Percentiles rank a stretch among this genome's conserved stretches.
phyloP scores from a whole-genome alignment of 1,140 invertebrate species.

The Drosophila lacertosa region DNA sequence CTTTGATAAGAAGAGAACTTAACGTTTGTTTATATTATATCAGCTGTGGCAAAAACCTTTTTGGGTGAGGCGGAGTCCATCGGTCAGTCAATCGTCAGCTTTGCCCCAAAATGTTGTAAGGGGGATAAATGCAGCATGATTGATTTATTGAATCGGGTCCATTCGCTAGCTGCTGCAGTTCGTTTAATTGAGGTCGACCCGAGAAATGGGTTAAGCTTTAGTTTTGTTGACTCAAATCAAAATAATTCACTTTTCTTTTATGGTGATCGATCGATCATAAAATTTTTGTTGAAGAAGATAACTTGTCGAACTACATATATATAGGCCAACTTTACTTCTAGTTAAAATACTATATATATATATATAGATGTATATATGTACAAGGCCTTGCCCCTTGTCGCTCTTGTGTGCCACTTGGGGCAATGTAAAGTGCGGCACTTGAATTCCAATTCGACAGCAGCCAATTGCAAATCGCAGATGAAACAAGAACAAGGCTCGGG shows the following conservation, averaged over 20 bases:
- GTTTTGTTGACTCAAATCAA: slow-evolving; percentile 23
- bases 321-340: no score
- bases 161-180: slow-evolving; percentile 9
- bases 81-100: slow-evolving; percentile 44
- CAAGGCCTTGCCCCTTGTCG: neutral
- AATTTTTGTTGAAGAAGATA: no score
- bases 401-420: slow-evolving; percentile 10
- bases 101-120: slow-evolving; percentile 50
- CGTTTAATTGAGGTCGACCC: slow-evolving; percentile 18
- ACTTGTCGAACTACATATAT: no score
- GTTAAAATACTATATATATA: no score
- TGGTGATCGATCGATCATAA: slow-evolving; percentile 35
- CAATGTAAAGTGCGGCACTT: slow-evolving; percentile 51
- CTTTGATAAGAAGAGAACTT: neutral
- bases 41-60: slow-evolving; percentile 39
- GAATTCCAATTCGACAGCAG: slow-evolving; percentile 56
- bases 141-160: slow-evolving; percentile 44
- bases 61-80: slow-evolving; percentile 23
- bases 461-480: slow-evolving; percentile 57
- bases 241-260: slow-evolving; percentile 26
- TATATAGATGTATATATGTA: neutral
- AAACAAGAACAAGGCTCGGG: slow-evolving; percentile 41
- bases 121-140: slow-evolving; percentile 52
- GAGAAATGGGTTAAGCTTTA: neutral
- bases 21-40: slow-evolving; percentile 24